Base-by-base conservation (phyloP, 53 echinoderm and acorn worm species). In the Echinarachnius parma region DNA sequence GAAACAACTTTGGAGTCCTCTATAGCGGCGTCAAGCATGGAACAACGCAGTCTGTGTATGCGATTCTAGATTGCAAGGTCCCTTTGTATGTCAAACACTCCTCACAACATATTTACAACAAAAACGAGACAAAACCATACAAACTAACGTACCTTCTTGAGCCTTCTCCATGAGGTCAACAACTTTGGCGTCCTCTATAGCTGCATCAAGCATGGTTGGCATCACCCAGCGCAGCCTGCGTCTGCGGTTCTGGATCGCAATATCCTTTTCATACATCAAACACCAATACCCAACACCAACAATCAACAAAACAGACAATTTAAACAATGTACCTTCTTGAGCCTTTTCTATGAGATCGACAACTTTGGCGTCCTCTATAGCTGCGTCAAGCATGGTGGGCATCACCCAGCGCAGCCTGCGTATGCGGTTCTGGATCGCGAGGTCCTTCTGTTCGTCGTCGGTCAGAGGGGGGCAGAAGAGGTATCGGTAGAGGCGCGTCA, bases 371-470 rank as follows among this genome's bases (percentile, higher is more conserved):
- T 95, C 96, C 31, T 95, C 89, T 29, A 95, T 85, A 24, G 76
- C 82, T 0, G 96, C 90, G 42, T 87, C 96, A 30, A 95, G 63
- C 96, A 95, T 95, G 9, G 81, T 74, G 0, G 85, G 75, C 2
- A 64, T 77, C 28, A 95, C 84, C 96, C 96, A 95, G 33, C 84
- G 82, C 16, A 95, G 77, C 46, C 87, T 71, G 7, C 96, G 84
- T 46, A 95, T 95, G 21, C 96, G 86, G 65, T 95, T 95, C 80
- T 95, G 96, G 22, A 95, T 90, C 36, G 96, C 96, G 0, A 95
- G 79, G 53, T 95, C 96, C 65, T 91, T 95, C 87, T 95, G 96
- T 54, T 95, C 96, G 25, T 95, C 96, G 10, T 95, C 96, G 1
- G 90, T 84, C 53, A 87, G 78, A 14, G 87, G 78, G 4, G 96